phyloP scores from a whole-genome alignment of 2,888 invertebrate species.

The Trissonchulus latispiculum region DNA sequence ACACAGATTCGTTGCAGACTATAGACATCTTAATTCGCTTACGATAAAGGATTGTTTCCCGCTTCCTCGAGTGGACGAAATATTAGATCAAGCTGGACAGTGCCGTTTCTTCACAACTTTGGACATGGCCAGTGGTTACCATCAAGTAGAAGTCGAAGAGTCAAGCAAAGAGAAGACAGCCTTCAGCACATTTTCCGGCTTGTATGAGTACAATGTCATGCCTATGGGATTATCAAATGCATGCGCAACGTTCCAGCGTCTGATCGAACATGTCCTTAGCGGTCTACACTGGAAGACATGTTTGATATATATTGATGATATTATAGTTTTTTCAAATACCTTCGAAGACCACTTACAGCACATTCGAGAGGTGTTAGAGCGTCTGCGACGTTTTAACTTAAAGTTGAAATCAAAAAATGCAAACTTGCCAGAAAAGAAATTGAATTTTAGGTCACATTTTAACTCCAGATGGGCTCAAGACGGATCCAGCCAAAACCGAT shows the following conservation, averaged over 20 bases:
- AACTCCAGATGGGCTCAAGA: background rate
- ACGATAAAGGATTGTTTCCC: conserved; percentile 14
- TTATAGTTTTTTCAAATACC: background rate
- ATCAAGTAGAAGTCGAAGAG: conserved; percentile 20
- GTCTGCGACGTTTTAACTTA: background rate
- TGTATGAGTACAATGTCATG: conserved; percentile 27
- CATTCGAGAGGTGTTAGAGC: background rate
- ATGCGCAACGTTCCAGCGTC: conserved; percentile 27
- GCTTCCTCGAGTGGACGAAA: conserved; percentile 14
- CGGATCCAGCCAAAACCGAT: background rate
- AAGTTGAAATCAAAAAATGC: conserved; percentile 3
- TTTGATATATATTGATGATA: conserved; percentile 14
- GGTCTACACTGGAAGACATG: conserved; percentile 6
- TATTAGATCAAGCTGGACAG: background rate
- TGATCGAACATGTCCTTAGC: conserved; percentile 13
- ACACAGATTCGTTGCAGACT: conserved; percentile 7
- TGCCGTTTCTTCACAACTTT: conserved; percentile 12
- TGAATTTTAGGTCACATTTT: background rate
- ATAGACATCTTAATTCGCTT: conserved; percentile 2
- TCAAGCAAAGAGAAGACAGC: conserved; percentile 25
- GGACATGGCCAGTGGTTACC: conserved; percentile 19
- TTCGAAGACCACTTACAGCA: conserved; percentile 9
- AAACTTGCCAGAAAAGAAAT: no score
- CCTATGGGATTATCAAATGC: conserved; percentile 26
- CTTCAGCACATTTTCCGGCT: conserved; percentile 25